phyloP scores from a whole-genome alignment of 2,113 vertebrate species.

The Empidonax traillii region DNA sequence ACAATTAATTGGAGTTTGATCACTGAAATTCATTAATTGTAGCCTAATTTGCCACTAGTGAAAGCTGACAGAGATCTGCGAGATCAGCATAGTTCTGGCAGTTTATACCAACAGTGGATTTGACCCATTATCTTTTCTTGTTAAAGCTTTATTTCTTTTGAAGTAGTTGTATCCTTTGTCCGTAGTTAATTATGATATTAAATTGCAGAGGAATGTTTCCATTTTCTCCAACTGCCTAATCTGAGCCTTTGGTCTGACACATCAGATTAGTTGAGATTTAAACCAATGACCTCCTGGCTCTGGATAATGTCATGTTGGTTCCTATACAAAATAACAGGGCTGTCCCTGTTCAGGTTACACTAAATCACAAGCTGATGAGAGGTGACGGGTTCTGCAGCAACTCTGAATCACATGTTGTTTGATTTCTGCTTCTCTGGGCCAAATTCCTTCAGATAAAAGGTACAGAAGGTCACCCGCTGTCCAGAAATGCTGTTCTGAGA shows the following conservation, averaged over 20 bases:
- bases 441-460: slow-evolving; percentile 54
- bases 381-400: slow-evolving; percentile 47
- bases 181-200: slow-evolving; percentile 67
- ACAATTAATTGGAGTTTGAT: slow-evolving; percentile 52
- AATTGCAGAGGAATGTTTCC: slow-evolving; percentile 67
- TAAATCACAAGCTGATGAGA: slow-evolving; percentile 67
- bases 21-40: slow-evolving; percentile 63
- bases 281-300: slow-evolving; percentile 69
- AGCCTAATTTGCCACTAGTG: slow-evolving; percentile 50
- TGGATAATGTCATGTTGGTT: slow-evolving; percentile 68
- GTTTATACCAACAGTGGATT: slow-evolving; percentile 28
- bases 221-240: slow-evolving; percentile 64
- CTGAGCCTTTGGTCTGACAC: slow-evolving; percentile 70
- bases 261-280: slow-evolving; percentile 70
- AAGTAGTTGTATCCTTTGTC: slow-evolving; percentile 54
- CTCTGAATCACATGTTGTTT: slow-evolving; percentile 54
- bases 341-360: slow-evolving; percentile 61
- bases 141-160: slow-evolving; percentile 51
- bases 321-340: slow-evolving; percentile 46
- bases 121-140: slow-evolving; percentile 57
- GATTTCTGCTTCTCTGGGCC: slow-evolving; percentile 50
- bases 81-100: slow-evolving; percentile 9
- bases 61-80: slow-evolving; percentile 37
- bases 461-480: slow-evolving; percentile 31
- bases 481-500: slow-evolving; percentile 26